Percentiles rank a stretch among this genome's conserved stretches.
Evolutionary conservation across 23 tunicate genomes (phyloP).

Genomic region (Trididemnum miniatum): DNA sequence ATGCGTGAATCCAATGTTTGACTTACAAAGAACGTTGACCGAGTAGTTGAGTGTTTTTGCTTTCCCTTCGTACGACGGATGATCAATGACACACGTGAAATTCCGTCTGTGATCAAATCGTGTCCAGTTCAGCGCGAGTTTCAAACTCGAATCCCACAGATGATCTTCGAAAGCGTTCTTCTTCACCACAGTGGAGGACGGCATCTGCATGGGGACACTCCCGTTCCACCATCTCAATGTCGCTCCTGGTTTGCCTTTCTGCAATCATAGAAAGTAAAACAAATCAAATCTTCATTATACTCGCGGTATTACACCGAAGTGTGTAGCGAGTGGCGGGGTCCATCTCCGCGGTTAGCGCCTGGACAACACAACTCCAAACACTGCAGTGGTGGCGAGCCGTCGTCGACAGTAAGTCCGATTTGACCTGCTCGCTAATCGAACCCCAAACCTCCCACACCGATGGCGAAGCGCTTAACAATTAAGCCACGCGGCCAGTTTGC

Average conservation of each 20-base stretch:
- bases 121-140: conserved; percentile 63
- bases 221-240: conserved; percentile 77
- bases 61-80: conserved; percentile 65
- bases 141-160: conserved; percentile 45
- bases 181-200: conserved; percentile 16
- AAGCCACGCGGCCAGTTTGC: too few relatives aligned
- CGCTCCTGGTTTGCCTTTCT: conserved; percentile 81
- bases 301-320: too few relatives aligned
- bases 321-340: too few relatives aligned
- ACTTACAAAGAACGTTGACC: conserved; percentile 72
- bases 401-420: too few relatives aligned
- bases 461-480: too few relatives aligned
- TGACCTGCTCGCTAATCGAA: too few relatives aligned
- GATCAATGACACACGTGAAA: conserved; percentile 65
- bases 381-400: too few relatives aligned
- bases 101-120: conserved; percentile 77
- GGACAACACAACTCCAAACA: too few relatives aligned
- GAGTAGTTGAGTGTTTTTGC: conserved; percentile 61
- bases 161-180: conserved; percentile 42
- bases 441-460: too few relatives aligned
- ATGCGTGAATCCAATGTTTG: not conserved
- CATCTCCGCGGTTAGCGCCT: too few relatives aligned
- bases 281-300: too few relatives aligned
- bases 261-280: not conserved
- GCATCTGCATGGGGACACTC: not conserved